These are phyloP conservation scores for Myiagra hebetior DNA, from an alignment of 2,113 vertebrate genomes.

Conservation along the genomic window DNA sequence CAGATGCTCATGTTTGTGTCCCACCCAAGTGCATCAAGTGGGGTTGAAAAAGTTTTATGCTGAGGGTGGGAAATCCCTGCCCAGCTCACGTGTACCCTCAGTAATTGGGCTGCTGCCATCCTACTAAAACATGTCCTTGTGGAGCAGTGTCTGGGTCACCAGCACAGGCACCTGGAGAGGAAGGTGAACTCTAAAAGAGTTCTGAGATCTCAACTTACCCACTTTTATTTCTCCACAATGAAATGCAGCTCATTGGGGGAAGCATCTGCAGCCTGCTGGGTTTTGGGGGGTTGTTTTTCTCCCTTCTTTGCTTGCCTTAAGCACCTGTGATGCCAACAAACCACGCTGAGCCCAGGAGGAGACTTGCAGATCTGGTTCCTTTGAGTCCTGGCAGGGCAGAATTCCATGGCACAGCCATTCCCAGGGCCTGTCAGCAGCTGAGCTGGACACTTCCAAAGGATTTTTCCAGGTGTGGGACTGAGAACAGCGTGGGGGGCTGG, in stretches of 20 bases:
- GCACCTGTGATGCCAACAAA: neutral
- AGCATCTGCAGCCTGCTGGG: neutral
- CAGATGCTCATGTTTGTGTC: neutral
- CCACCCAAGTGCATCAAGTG: neutral
- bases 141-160: neutral
- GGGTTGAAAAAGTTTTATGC: neutral
- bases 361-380: neutral
- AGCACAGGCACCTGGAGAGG: neutral
- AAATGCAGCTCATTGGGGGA: neutral
- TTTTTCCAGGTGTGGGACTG: neutral
- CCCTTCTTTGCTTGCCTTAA: neutral
- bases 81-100: neutral
- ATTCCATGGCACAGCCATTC: neutral
- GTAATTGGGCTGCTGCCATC: neutral
- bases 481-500: rapidly evolving
- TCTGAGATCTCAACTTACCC: neutral
- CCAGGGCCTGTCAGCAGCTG: neutral
- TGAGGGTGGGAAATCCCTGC: neutral
- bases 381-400: neutral
- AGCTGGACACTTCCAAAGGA: neutral
- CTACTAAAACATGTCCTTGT: rapidly evolving
- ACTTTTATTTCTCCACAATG: neutral
- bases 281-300: neutral
- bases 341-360: neutral
- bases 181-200: neutral